Evolutionary conservation across 1,140 invertebrate genomes (phyloP), one percentile per base, ranked within the genome.

Genomic region (Phymorhynchus buccinoides): DNA sequence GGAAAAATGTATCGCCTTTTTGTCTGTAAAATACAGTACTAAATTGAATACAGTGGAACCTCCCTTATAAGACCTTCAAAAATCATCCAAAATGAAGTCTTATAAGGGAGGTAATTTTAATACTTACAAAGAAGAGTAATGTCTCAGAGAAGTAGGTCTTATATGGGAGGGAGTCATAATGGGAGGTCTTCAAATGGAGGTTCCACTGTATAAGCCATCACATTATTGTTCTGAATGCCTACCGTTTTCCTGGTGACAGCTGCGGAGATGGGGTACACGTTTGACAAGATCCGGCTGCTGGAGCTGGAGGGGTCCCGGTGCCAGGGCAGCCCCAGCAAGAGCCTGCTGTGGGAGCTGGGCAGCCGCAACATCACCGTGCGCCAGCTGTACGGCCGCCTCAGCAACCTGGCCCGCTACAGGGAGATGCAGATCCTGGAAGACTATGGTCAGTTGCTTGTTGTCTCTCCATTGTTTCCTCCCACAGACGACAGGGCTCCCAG

Each of bases 351-450:
- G 88, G 88, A 90, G 79, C 87, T 88, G 84, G 88, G 88, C 0
- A 85, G 84, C 30, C 78, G 85, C 32, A 87, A 87, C 71, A 86
- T 83, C 18, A 90, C 86, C 18, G 80, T 88, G 0, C 83, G 83
- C 42, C 81, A 89, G 39, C 84, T 90, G 27, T 89, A 89, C 87
- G 85, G 86, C 18, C 86, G 86, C 86, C 84, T 90, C 9, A 87
- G 68, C 6, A 78, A 37, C 27, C 84, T 87, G 4, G 79, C 84
- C 41, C 80, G 85, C 32, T 78, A 80, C 22, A 62, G 87, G 66
- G 86, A 88, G 77, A 90, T 89, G 89, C 84, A 86, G 32, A 82
- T 88, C 18, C 48, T 90, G 37, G 87, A 90, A 80, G 78, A 86
- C 56, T 88, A 89, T 83, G 83, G 89, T 90, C 85, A 86, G 89